Base-by-base conservation (phyloP, 2,113 vertebrate species). In the Poeciliopsis retropinna region DNA sequence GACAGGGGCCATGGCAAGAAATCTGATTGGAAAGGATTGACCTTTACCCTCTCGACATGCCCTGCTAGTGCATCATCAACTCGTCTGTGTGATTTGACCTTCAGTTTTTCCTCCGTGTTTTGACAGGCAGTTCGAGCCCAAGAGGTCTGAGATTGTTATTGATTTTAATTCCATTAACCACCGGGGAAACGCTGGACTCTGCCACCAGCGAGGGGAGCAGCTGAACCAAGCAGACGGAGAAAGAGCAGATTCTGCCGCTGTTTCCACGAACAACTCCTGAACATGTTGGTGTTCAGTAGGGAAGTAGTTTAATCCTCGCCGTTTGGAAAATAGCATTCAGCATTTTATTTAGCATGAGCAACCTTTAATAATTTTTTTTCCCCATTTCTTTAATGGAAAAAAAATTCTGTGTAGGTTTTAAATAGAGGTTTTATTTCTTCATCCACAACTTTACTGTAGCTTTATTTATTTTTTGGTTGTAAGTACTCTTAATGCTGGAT, bases 121-220 rank as follows among this genome's bases (percentile, higher is more conserved):
- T 83, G 17, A 29, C 79, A 93, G 91, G 79, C 80, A 91, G 64
- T 92, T 88, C 79, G 32, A 85, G 60, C 89, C 92, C 65, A 92
- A 81, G 78, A 92, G 72, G 78, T 83, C 77, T 1, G 22, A 89
- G 86, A 88, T 93, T 57, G 77, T 89, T 77, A 90, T 93, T 73
- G 84, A 92, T 27, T 93, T 92, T 85, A 89, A 90, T 73, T 91
- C 89, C 78, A 92, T 93, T 72, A 91, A 91, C 85, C 27, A 39
- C n/a, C 30, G 51, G 25, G 51, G 51, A n/a, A 57, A n/a, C 3
- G 22, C 80, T 75, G 76, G 64, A 81, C 65, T 17, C 14, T 19
- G 44, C 44, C 44, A 47, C 44, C 44, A 47, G 17, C 4, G 17
- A 5, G 17, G 44, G 17, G 44, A 19, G 44, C 17, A 17, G 44